A percentile compares a stretch with the other conserved stretches of the same genome.
Evolutionary conservation across 23 tunicate species (phyloP).

Genomic region (Halocynthia aurantium): DNA sequence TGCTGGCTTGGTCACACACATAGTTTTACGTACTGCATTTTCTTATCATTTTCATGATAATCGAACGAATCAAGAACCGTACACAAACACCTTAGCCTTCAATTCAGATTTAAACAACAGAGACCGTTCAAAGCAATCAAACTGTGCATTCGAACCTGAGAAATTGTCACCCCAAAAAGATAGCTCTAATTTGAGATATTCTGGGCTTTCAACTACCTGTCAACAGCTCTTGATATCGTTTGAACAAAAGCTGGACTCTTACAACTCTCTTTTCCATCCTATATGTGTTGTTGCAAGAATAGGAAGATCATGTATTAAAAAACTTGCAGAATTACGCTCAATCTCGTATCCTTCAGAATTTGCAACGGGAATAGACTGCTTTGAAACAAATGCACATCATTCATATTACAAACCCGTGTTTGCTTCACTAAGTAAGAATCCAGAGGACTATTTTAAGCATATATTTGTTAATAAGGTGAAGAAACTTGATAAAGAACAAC

Average conservation of each 20-base stretch:
- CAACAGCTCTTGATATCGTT: no score
- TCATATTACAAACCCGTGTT: neutral
- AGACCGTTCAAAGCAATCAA: neutral
- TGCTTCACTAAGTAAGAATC: neutral
- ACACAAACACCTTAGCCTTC: neutral
- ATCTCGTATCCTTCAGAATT: no score
- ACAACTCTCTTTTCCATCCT: no score
- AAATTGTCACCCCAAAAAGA: neutral
- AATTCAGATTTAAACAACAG: neutral
- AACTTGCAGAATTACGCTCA: no score
- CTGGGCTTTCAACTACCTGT: no score
- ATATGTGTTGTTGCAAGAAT: no score
- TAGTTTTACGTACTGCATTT: neutral
- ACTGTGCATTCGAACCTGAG: neutral
- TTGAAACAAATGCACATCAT: no score
- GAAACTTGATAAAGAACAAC: no score
- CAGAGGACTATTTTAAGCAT: neutral
- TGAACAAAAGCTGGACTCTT: no score
- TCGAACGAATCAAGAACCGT: neutral
- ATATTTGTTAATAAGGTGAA: no score
- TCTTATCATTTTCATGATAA: neutral
- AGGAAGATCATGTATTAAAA: no score
- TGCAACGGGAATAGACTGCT: no score
- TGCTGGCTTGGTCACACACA: neutral
- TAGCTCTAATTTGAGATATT: neutral